These are phyloP conservation scores for Papilio gigon DNA, from an alignment of 2,888 invertebrate genomes.

Conservation along the genomic window DNA sequence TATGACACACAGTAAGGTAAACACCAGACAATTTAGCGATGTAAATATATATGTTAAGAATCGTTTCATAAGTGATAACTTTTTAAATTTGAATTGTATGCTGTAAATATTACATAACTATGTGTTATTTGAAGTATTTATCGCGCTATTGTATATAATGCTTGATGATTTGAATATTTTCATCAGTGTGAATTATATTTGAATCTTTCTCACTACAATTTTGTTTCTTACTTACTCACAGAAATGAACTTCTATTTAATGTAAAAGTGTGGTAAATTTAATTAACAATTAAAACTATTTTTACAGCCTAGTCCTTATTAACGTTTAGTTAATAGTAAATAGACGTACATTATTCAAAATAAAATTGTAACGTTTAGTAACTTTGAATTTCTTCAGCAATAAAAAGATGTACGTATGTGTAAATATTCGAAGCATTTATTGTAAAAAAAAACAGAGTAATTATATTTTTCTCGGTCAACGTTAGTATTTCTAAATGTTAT, in stretches of 20 bases:
- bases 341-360: conserved; percentile 71
- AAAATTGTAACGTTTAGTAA: conserved; percentile 67
- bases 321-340: conserved; percentile 72
- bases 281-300: conserved; percentile 71
- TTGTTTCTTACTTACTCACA: conserved; percentile 8
- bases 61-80: conserved; percentile 68
- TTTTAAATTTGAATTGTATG: conserved; percentile 67
- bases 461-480: conserved; percentile 79
- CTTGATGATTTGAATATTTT: conserved; percentile 42
- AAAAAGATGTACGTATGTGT: conserved; percentile 78
- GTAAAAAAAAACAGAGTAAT: conserved; percentile 73
- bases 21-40: conserved; percentile 79
- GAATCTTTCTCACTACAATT: conserved; percentile 20
- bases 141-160: conserved; percentile 38
- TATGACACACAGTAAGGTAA: conserved; percentile 81
- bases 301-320: conserved; percentile 78
- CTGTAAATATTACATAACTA: conserved; percentile 69
- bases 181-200: conserved; percentile 20
- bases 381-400: conserved; percentile 79
- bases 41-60: conserved; percentile 80
- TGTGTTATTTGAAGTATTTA: conserved; percentile 50
- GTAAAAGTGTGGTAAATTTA: conserved; percentile 55
- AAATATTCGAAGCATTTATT: conserved; percentile 75
- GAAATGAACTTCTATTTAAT: conserved; percentile 20
- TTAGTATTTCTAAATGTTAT: conserved; percentile 65